Evolutionary conservation across 2,797 vertebrate genomes (phyloP).

Genomic region (Sebastes oblongus): DNA sequence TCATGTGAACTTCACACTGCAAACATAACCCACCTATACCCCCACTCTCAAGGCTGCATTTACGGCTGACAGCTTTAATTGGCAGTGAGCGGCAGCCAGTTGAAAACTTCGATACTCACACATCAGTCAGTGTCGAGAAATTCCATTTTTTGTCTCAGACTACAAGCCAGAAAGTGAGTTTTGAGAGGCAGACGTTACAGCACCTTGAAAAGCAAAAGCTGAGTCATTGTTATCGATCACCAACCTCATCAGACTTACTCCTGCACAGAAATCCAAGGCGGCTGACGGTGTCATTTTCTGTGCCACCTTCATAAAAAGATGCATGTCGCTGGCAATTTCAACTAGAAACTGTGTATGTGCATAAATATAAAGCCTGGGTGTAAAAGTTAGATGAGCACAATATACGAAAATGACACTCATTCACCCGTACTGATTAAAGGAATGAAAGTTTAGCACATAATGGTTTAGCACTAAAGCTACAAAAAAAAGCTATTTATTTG

Average conservation of each 20-base stretch:
- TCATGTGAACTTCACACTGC: neutral
- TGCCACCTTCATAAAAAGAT: neutral
- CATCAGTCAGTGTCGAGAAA: neutral
- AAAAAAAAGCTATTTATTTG: neutral
- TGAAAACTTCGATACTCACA: neutral
- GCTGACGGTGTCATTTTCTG: slow-evolving; percentile 5
- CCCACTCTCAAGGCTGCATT: neutral
- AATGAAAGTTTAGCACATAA: neutral
- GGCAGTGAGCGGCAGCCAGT: neutral
- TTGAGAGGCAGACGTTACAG: slow-evolving; percentile 1
- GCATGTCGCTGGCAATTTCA: neutral
- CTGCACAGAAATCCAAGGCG: neutral
- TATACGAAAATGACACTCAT: neutral
- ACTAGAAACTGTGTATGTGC: neutral
- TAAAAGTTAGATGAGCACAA: neutral
- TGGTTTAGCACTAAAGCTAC: neutral
- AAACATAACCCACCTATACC: neutral
- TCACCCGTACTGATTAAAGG: neutral
- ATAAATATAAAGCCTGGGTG: neutral
- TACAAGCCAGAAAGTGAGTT: slow-evolving; percentile 9
- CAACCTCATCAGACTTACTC: neutral
- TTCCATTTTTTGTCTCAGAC: neutral
- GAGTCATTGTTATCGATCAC: slow-evolving; percentile 38
- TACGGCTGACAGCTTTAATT: slow-evolving; percentile 22
- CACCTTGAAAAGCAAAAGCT: slow-evolving; percentile 20